Evolutionary conservation across 2,888 invertebrate genomes (phyloP), one percentile per base, ranked within the genome.

Genomic region (Bedellia somnulentella): DNA sequence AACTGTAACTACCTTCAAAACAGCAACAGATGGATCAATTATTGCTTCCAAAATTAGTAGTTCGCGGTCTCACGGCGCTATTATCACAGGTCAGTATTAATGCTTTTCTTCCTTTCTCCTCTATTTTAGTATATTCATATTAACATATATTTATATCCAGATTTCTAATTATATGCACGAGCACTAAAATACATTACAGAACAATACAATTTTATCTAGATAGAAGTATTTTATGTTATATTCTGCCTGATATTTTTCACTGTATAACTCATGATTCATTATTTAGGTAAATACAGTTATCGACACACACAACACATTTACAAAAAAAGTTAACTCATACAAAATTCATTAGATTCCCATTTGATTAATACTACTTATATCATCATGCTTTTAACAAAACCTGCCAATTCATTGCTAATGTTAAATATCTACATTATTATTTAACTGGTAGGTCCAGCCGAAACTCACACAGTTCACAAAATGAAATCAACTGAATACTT

Each of bases 391-490:
- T 38, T 49, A 47, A 48, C 32, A 29, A 30, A 39, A 42, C 32
- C 32, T 39, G 33, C 36, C 36, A 43, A 42, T 40, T 36, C 49
- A 41, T 46, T 41, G 44, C 36, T 41, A 55, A 18, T n/a, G 5
- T 18, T 6, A 18, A 18, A 18, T 18, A 49, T 57, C 52, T 55
- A 53, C 52, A 57, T 61, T 57, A 52, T 64, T 64, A 73, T 71
- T 71, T 64, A 70, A 75, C 57, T 71, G 67, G 38, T 75, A 83
- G 83, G 83, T 81, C 81, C 82, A 43, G 82, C 82, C 41, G 83
- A 83, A 76, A 78, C 79, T 45, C 83, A 79, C 59, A 78, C 80
- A 42, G 77, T 83, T 58, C 81, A 82, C 73, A 82, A 80, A 78
- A 80, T 81, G 78, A 80, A 76, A 30, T 75, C 82, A 31, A 80